phyloP scores from a whole-genome alignment of 2,888 invertebrate genomes.

The Myopa tessellatipennis region DNA sequence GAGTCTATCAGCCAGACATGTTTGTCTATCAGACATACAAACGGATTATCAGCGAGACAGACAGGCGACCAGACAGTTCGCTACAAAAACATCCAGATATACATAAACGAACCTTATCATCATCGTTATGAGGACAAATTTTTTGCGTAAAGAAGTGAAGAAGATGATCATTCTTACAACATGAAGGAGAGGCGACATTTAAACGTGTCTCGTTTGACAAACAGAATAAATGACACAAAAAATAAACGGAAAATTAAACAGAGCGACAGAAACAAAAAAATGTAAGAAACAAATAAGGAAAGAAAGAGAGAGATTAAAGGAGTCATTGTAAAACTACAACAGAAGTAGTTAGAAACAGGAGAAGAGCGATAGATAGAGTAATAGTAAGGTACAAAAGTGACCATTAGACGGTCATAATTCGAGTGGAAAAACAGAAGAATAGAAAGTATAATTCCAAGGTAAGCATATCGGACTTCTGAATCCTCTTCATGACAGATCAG shows the following conservation, averaged over 20 bases:
- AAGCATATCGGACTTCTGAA: background rate
- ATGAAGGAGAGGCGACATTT: background rate
- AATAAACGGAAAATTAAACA: too few relatives aligned
- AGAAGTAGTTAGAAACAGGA: conserved; percentile 8
- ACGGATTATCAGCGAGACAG: too few relatives aligned
- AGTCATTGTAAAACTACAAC: background rate
- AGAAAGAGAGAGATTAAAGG: background rate
- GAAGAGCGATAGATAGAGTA: conserved; percentile 30
- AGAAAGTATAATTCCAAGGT: background rate
- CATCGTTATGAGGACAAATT: background rate
- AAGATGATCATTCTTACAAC: too few relatives aligned
- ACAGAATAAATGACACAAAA: background rate
- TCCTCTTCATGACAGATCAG: too few relatives aligned
- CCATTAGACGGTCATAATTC: background rate
- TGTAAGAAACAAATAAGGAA: background rate
- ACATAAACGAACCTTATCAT: background rate
- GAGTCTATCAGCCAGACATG: background rate
- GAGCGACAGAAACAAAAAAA: too few relatives aligned
- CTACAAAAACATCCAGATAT: background rate
- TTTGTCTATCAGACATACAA: background rate
- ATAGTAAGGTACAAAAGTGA: background rate
- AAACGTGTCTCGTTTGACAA: background rate
- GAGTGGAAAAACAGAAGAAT: background rate
- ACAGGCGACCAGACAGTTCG: too few relatives aligned
- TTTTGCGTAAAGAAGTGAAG: background rate